A percentile compares a stretch with the other conserved stretches of the same genome.
Conservation (phyloP, 1,140 invertebrate genomes). For the Ips nitidus region DNA sequence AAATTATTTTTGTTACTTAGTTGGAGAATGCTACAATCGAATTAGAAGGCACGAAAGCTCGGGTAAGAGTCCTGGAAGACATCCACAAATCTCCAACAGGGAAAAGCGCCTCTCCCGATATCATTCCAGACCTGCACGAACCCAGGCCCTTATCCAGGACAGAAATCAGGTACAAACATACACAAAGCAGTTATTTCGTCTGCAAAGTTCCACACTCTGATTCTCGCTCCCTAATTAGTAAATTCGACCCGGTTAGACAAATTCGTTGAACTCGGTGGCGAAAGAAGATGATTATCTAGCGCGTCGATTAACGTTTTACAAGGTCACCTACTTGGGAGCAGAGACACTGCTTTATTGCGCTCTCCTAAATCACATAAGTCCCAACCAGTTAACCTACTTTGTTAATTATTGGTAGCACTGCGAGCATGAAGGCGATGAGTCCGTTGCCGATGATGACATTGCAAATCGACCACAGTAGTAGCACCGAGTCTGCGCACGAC, state of each 20-base stretch:
- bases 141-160: slow-evolving; percentile 27
- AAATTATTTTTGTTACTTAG: slow-evolving; percentile 54
- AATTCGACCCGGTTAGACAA: not conserved
- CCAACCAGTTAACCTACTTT: no score
- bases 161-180: slow-evolving; percentile 31
- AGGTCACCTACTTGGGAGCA: no score
- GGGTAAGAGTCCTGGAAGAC: slow-evolving; percentile 69
- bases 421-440: slow-evolving; percentile 58
- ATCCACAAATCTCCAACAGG: slow-evolving; percentile 43
- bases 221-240: slow-evolving; percentile 1
- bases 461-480: slow-evolving; percentile 60
- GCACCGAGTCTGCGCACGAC: slow-evolving; percentile 65
- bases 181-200: not conserved
- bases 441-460: slow-evolving; percentile 60
- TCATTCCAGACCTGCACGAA: slow-evolving; percentile 54
- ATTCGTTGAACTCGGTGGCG: no score
- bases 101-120: slow-evolving; percentile 45
- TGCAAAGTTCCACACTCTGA: not conserved
- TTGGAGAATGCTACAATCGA: slow-evolving; percentile 80
- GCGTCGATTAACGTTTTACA: no score
- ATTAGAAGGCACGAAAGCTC: slow-evolving; percentile 74
- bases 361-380: no score
- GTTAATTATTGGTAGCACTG: slow-evolving; percentile 44
- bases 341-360: no score
- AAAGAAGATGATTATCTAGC: no score